Evolutionary conservation across 2,113 vertebrate species (phyloP).

Genomic region (Myanophis thanlyinensis): DNA sequence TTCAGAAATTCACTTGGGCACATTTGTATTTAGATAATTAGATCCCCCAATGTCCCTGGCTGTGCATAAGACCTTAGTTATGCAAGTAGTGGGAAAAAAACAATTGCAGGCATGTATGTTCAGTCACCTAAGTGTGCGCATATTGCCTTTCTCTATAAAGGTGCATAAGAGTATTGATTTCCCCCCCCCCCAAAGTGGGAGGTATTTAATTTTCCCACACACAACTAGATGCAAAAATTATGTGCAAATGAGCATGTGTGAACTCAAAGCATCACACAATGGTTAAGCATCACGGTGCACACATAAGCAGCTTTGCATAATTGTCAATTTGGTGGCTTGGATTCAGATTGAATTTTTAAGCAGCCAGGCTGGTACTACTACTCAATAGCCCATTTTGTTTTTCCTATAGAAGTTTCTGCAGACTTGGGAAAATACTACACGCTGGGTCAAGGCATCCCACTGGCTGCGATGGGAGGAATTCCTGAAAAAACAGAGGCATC

Average conservation of each 20-base stretch:
- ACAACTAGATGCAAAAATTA: neutral
- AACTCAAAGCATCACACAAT: neutral
- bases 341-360: neutral
- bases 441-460: neutral
- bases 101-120: neutral
- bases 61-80: neutral
- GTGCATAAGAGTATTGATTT: neutral
- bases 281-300: neutral
- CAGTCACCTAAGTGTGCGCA: neutral
- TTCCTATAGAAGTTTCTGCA: neutral
- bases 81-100: neutral
- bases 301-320: neutral
- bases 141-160: neutral
- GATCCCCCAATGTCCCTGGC: neutral
- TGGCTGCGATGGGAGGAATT: neutral
- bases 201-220: neutral
- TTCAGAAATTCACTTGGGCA: neutral
- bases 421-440: neutral
- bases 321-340: neutral
- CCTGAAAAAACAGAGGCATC: neutral
- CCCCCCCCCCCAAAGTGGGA: neutral
- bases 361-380: neutral
- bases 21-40: too few relatives aligned
- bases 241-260: neutral
- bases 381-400: neutral